A percentile compares a stretch with the other conserved stretches of the same genome.
These are phyloP conservation scores for Chrysopilus asiliformis DNA, from an alignment of 2,888 invertebrate species.

Conservation along the genomic window DNA sequence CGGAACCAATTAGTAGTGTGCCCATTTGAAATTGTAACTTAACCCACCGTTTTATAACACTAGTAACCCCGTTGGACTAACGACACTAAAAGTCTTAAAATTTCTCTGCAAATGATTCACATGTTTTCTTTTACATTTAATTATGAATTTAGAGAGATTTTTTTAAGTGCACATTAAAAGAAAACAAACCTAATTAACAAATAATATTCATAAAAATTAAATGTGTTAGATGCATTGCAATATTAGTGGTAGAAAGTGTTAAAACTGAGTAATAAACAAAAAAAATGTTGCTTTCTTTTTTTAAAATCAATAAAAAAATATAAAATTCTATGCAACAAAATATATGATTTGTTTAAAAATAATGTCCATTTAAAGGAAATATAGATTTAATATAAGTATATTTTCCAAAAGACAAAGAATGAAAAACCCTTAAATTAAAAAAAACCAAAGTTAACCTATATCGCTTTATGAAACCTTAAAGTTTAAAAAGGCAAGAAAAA, in stretches of 20 bases:
- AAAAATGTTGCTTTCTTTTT: neutral
- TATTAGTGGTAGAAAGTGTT: neutral
- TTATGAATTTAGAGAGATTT: neutral
- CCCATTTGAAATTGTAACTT: neutral
- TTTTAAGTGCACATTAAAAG: neutral
- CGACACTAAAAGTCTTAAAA: too few species aligned
- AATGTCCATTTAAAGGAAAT: neutral
- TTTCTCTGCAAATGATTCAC: too few species aligned
- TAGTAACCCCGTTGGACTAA: too few species aligned
- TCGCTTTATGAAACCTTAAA: too few species aligned
- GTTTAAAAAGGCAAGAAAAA: neutral
- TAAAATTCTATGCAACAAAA: neutral
- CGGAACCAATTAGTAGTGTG: neutral
- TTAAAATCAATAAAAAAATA: neutral
- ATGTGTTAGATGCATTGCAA: conserved; percentile 3
- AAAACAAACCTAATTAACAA: neutral
- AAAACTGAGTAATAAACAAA: neutral
- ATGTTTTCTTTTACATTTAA: too few species aligned
- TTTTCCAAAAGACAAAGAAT: too few species aligned
- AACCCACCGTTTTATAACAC: too few species aligned
- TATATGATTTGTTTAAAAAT: neutral
- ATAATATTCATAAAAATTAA: neutral
- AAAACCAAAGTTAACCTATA: neutral
- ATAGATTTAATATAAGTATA: conserved; percentile 1
- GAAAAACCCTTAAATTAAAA: neutral